These are phyloP conservation scores for Leptinotarsa juncta DNA, from an alignment of 2,888 invertebrate genomes.

Conservation along the genomic window DNA sequence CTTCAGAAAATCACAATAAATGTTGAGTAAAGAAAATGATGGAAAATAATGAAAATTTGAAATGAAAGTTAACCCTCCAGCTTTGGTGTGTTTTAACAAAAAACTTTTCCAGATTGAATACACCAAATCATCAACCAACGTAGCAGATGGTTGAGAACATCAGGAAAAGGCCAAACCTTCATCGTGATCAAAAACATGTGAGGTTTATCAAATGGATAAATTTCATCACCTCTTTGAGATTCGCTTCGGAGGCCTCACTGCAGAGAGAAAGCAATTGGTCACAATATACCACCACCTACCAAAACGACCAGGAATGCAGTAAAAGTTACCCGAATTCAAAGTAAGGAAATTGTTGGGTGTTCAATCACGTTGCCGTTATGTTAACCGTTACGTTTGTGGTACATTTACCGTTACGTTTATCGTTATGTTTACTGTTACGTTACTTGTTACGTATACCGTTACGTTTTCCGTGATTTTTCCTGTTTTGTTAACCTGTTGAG, in stretches of 20 bases:
- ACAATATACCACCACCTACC: background rate
- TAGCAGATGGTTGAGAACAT: background rate
- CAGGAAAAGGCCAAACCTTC: background rate
- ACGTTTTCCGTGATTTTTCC: background rate
- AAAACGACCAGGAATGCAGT: constrained; percentile 8
- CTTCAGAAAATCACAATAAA: no score
- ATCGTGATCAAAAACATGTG: background rate
- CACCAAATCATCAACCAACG: background rate
- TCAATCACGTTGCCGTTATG: background rate
- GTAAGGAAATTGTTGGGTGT: constrained; percentile 14
- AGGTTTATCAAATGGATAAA: constrained; percentile 16
- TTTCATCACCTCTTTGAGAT: constrained; percentile 13
- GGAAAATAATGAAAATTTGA: no score
- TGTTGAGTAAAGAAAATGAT: no score
- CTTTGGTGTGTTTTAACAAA: background rate
- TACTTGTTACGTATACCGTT: background rate
- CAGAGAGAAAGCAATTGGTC: background rate
- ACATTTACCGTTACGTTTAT: background rate
- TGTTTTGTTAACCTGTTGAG: background rate
- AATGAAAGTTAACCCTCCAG: no score
- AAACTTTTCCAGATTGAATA: background rate
- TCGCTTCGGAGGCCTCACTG: background rate
- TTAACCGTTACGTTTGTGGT: background rate
- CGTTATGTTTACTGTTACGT: constrained; percentile 14
- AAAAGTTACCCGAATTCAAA: background rate